Percentiles rank a stretch among this genome's conserved stretches.
These are phyloP conservation scores for Drosophila falleni DNA, from an alignment of 2,888 invertebrate genomes.

Conservation along the genomic window DNA sequence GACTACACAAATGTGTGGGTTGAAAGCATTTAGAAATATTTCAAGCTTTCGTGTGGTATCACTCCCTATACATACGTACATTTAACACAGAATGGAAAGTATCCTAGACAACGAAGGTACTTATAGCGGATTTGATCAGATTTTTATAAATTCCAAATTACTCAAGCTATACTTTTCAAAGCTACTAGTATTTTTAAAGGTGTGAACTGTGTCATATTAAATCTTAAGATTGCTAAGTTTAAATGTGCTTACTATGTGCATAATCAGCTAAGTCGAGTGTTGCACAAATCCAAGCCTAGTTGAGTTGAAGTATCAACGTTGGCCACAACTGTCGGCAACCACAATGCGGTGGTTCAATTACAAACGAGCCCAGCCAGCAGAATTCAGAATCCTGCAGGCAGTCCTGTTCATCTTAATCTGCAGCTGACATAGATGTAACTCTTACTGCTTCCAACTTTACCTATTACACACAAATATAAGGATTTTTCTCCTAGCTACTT, in stretches of 20 bases:
- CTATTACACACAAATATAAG: slow-evolving; percentile 40
- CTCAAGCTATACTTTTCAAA: not conserved
- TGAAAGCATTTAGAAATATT: slow-evolving; percentile 47
- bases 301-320: not conserved
- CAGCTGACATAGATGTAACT: slow-evolving; percentile 48
- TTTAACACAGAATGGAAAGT: slow-evolving; percentile 14
- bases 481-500: slow-evolving; percentile 50
- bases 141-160: not conserved
- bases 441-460: slow-evolving; percentile 38
- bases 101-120: slow-evolving; percentile 17
- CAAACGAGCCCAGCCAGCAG: slow-evolving; percentile 1
- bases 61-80: slow-evolving; percentile 5
- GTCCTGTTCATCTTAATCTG: slow-evolving; percentile 24
- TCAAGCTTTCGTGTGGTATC: slow-evolving; percentile 11
- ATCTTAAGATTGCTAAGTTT: not conserved
- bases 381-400: not conserved
- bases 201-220: not conserved
- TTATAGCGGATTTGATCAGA: not conserved
- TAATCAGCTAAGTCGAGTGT: not conserved
- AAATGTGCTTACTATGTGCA: not conserved
- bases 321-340: too few relatives aligned
- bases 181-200: not conserved
- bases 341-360: slow-evolving; percentile 3
- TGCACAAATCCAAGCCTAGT: not conserved
- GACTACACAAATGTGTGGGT: not conserved